Evolutionary conservation across 2,113 vertebrate genomes (phyloP), one percentile per base, ranked within the genome.

Genomic region (Seriola dumerili): DNA sequence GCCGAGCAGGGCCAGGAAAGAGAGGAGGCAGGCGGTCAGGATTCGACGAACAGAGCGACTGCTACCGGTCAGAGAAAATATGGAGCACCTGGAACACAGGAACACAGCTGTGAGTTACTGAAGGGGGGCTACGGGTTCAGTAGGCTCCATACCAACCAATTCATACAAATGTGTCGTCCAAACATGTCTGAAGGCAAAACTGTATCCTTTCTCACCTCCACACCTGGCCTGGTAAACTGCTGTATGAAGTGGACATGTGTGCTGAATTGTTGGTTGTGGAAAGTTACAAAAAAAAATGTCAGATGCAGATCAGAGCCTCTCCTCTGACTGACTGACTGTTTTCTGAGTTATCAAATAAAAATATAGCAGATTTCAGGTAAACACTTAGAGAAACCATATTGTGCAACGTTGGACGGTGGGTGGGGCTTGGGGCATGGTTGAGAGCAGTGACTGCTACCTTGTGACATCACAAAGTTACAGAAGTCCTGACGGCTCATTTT

Each of bases 1-100:
- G 5, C 94, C 95, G 0, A 98, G 91, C 68, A 98, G 91, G 66
- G 96, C 95, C 76, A 96, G 85, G 65, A 96, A 85, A 16, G 96
- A 97, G 16, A 97, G 68, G 1, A 90, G 0, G 72, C 96, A 97
- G 1, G 95, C 96, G 0, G 83, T 81, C 86, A 95, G 77, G 80
- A 97, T 95, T 48, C 96, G 94, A 4, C 86, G 93, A 46, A 96
- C 92, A 0, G 95, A 91, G 32, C 89, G 95, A 67, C 81, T 96
- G 42, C 94, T 82, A 13, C 91, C 89, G 21, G 76, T 19, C 11
- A 80, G 57, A 84, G 90, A 8, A 8, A 74, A 65, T 2, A 88
- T 42, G 78, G 89, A 89, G 48, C 87, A 92, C 29, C 96, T 97
- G 80, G 21, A 83, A 80, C 52, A 70, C 11, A 78, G 14, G 23